Evolutionary conservation across 2,797 vertebrate species (phyloP).

Genomic region (Poeciliopsis presidionis): DNA sequence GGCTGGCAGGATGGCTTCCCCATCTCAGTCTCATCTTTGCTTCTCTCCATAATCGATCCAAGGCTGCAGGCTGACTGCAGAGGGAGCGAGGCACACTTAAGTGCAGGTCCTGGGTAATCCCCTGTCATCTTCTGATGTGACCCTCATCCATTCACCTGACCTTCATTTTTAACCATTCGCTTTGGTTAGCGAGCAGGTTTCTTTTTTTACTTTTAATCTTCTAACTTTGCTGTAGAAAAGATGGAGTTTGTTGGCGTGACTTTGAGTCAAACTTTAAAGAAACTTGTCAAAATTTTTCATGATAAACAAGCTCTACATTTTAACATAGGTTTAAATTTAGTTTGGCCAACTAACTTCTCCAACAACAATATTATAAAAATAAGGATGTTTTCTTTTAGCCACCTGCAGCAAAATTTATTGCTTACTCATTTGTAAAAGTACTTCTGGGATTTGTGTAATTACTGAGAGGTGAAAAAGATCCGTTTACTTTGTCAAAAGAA

Average conservation of each 20-base stretch:
- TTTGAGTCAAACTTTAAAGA: neutral
- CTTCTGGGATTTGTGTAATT: slow-evolving; percentile 19
- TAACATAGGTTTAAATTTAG: neutral
- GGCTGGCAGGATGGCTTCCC: slow-evolving; percentile 33
- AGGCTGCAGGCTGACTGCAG: slow-evolving; percentile 35
- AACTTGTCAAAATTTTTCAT: neutral
- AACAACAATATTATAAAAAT: neutral
- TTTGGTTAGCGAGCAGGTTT: neutral
- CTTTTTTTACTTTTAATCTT: neutral
- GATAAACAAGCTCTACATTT: neutral
- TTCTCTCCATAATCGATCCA: slow-evolving; percentile 50
- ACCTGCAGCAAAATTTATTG: slow-evolving; percentile 8
- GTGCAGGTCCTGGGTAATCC: slow-evolving; percentile 26
- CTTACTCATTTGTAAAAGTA: slow-evolving; percentile 5
- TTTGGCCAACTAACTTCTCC: neutral
- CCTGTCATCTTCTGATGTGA: slow-evolving; percentile 29
- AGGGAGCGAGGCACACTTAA: slow-evolving; percentile 44
- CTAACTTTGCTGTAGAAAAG: neutral
- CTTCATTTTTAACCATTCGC: neutral
- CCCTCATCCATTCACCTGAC: slow-evolving; percentile 10
- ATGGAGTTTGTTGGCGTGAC: neutral
- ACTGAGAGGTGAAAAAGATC: neutral
- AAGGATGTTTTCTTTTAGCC: slow-evolving; percentile 3
- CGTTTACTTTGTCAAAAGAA: slow-evolving; percentile 13
- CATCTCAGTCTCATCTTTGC: slow-evolving; percentile 38